phyloP scores from a whole-genome alignment of 2,888 invertebrate species.

The Eulithis prunata region DNA sequence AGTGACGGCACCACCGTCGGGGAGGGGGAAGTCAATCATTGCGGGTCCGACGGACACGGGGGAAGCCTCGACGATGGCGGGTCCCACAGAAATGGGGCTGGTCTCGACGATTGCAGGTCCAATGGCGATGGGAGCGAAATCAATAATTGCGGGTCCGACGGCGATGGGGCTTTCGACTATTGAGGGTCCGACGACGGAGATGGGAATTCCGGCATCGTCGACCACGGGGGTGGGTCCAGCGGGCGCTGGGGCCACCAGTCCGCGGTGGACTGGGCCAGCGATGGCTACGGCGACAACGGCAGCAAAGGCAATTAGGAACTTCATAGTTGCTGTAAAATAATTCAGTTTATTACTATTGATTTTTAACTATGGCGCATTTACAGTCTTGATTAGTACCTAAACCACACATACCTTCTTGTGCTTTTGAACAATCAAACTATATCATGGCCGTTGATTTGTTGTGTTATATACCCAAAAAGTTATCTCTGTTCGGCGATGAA shows the following conservation, averaged over 20 bases:
- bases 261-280: constrained; percentile 37
- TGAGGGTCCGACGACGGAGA: constrained; percentile 5
- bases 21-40: constrained; percentile 40
- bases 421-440: constrained; percentile 14
- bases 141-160: constrained; percentile 40
- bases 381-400: too few species aligned
- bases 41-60: constrained; percentile 42
- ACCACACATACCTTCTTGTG: constrained; percentile 3
- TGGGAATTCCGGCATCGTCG: background rate
- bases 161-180: constrained; percentile 26
- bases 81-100: constrained; percentile 35
- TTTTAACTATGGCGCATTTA: too few species aligned
- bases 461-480: constrained; percentile 9
- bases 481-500: constrained; percentile 5
- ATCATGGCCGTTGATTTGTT: background rate
- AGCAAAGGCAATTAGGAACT: constrained; percentile 46
- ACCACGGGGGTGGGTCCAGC: constrained; percentile 33
- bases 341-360: too few species aligned
- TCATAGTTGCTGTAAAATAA: constrained; percentile 42
- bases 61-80: constrained; percentile 19
- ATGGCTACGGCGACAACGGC: constrained; percentile 46
- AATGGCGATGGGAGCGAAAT: constrained; percentile 30
- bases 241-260: constrained; percentile 36
- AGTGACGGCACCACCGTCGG: constrained; percentile 39
- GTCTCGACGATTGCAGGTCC: constrained; percentile 41